Percentiles rank a stretch among this genome's conserved stretches.
phyloP scores from a whole-genome alignment of 2,113 vertebrate species.

The Pelodiscus sinensis region DNA sequence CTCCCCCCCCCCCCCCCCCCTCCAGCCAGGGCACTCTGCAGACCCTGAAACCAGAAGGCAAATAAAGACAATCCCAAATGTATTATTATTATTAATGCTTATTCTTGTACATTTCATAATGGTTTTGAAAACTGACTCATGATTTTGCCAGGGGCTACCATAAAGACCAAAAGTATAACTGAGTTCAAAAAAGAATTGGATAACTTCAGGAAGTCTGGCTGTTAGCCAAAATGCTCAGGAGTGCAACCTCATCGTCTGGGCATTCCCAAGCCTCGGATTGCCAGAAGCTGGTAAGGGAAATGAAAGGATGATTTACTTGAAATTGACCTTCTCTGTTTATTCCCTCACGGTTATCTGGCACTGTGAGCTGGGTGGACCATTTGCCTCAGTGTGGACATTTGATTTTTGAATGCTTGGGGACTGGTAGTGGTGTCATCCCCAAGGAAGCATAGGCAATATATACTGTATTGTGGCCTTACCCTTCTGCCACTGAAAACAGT shows the following conservation, averaged over 20 bases:
- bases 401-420: not conserved
- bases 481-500: not conserved
- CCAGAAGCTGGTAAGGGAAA: not conserved
- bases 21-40: not conserved
- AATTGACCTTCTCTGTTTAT: not conserved
- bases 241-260: not conserved
- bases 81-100: not conserved
- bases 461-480: not conserved
- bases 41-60: not conserved
- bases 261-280: not conserved
- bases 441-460: not conserved
- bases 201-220: not conserved
- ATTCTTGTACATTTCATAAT: too few species aligned
- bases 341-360: not conserved
- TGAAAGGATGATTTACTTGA: not conserved
- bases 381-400: too few species aligned
- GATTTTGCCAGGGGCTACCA: not conserved
- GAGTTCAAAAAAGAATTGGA: not conserved
- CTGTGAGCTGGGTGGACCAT: too few species aligned
- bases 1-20: not conserved
- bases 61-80: not conserved
- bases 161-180: not conserved
- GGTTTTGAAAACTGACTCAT: not conserved
- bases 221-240: not conserved
- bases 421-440: not conserved